phyloP scores from a whole-genome alignment of 2,888 invertebrate species.

The Cerastoderma edule region DNA sequence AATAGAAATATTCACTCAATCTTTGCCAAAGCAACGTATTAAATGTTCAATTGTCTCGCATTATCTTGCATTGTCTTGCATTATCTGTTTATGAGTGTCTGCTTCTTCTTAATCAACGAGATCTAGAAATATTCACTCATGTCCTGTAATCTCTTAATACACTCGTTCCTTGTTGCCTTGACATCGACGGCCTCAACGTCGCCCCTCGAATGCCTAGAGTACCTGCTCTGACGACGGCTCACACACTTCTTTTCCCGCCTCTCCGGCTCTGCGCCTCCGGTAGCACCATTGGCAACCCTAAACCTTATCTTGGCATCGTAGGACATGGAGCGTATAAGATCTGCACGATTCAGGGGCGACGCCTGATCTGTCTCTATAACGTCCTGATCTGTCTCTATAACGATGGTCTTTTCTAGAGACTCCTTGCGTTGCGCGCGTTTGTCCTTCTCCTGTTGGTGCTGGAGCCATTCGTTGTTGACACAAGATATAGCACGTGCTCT shows the following conservation, averaged over 20 bases:
- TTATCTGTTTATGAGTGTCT: no score
- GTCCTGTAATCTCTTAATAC: slow-evolving; percentile 37
- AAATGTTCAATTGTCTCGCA: no score
- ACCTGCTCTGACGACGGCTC: neutral
- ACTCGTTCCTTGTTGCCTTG: slow-evolving; percentile 33
- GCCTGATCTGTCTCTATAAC: neutral
- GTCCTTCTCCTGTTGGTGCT: neutral
- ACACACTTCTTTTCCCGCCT: neutral
- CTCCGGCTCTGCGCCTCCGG: neutral
- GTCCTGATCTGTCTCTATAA: neutral
- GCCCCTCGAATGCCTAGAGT: slow-evolving; percentile 10
- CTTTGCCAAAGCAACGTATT: no score
- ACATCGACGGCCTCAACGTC: slow-evolving; percentile 2
- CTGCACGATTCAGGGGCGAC: neutral
- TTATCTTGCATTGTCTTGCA: no score
- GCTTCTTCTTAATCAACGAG: no score
- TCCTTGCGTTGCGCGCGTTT: neutral
- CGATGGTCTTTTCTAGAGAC: neutral
- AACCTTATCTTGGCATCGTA: slow-evolving; percentile 26
- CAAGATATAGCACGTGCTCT: slow-evolving; percentile 29
- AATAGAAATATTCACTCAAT: no score
- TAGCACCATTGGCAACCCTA: no score
- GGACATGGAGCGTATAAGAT: slow-evolving; percentile 21
- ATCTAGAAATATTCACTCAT: slow-evolving; percentile 45
- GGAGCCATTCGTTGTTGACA: slow-evolving; percentile 31